Percentiles rank a stretch among this genome's conserved stretches.
Evolutionary conservation across 2,888 invertebrate species (phyloP).

Genomic region (Lepidocyrtinus sp.): DNA sequence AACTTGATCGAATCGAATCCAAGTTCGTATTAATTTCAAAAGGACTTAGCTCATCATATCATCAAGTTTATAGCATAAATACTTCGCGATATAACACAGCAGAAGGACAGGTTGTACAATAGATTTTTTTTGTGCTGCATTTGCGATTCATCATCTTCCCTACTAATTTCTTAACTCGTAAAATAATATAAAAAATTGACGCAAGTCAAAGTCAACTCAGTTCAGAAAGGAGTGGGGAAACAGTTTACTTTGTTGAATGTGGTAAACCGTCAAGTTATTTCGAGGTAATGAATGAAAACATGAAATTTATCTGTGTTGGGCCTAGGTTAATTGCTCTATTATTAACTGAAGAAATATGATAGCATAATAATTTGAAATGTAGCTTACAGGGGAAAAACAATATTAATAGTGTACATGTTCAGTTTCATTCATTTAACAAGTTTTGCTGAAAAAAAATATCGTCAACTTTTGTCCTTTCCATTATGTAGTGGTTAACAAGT

Average conservation of each 20-base stretch:
- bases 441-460: no score
- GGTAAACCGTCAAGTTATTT: neutral
- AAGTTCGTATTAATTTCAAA: neutral
- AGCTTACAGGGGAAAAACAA: no score
- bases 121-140: neutral
- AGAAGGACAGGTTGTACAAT: neutral
- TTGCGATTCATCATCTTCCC: neutral
- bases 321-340: constrained; percentile 7
- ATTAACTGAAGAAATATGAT: neutral
- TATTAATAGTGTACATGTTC: no score
- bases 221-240: neutral
- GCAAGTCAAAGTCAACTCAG: neutral
- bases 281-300: neutral
- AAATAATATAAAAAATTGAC: constrained; percentile 1
- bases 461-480: no score
- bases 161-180: neutral
- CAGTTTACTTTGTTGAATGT: neutral
- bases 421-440: no score
- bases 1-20: neutral
- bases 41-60: constrained; percentile 14
- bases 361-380: neutral
- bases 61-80: neutral
- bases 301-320: neutral
- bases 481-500: no score
- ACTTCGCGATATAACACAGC: no score